These are phyloP conservation scores for Neuroscelio doddi DNA, from an alignment of 2,888 invertebrate species.

Conservation along the genomic window DNA sequence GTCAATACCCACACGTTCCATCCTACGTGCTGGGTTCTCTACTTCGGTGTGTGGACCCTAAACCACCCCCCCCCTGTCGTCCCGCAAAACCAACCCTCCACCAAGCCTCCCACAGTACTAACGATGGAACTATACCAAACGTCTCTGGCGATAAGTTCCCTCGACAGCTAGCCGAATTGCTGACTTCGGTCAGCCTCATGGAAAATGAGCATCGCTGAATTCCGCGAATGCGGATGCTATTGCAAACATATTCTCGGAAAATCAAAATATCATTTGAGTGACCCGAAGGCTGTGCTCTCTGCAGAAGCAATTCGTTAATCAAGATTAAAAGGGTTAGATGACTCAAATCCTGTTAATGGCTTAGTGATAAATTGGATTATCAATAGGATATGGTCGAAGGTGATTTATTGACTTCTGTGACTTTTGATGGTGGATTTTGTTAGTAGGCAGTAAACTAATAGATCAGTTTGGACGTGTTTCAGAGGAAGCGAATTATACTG, in stretches of 20 bases:
- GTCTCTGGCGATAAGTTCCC: slow-evolving; percentile 64
- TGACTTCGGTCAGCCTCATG: slow-evolving; percentile 54
- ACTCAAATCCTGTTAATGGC: no score
- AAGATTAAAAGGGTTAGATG: no score
- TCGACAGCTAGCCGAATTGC: slow-evolving; percentile 62
- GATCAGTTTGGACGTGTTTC: no score
- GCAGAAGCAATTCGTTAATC: not conserved
- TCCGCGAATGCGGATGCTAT: slow-evolving; percentile 32
- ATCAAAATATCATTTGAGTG: slow-evolving; percentile 16
- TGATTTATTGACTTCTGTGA: no score
- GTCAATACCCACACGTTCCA: slow-evolving; percentile 69
- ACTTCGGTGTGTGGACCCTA: slow-evolving; percentile 58
- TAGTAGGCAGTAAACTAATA: no score
- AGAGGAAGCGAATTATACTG: no score
- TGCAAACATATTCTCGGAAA: no score
- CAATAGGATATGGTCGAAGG: no score
- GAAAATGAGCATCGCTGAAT: slow-evolving; percentile 37
- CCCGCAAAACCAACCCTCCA: slow-evolving; percentile 53
- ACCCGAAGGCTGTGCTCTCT: not conserved
- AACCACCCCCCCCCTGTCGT: slow-evolving; percentile 59
- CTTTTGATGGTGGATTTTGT: no score
- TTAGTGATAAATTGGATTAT: no score
- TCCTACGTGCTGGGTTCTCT: slow-evolving; percentile 60
- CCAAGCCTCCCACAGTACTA: slow-evolving; percentile 43
- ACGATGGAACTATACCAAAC: slow-evolving; percentile 62